A percentile compares a stretch with the other conserved stretches of the same genome.
These are phyloP conservation scores for Lasioglossum vierecki DNA, from an alignment of 2,888 invertebrate genomes.

Conservation along the genomic window DNA sequence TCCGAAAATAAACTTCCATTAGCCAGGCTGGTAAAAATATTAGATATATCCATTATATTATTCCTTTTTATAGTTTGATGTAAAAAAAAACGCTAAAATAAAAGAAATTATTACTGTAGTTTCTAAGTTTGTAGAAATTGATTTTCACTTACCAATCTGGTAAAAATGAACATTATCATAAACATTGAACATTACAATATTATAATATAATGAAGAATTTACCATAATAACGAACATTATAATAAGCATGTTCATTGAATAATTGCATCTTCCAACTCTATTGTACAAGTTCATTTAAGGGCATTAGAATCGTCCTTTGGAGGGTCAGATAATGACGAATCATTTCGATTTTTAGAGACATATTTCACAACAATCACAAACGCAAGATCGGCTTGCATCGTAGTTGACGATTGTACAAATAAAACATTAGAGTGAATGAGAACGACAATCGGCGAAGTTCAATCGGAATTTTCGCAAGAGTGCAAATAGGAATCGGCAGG, in stretches of 20 bases:
- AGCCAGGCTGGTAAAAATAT: neutral
- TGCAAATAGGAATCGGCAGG: conserved; percentile 44
- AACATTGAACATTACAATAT: no score
- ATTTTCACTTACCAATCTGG: neutral
- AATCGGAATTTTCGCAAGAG: neutral
- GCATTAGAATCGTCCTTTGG: neutral
- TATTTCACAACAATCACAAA: neutral
- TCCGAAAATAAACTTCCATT: neutral
- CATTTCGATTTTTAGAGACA: neutral
- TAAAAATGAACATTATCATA: neutral
- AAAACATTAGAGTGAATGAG: neutral
- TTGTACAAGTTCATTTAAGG: neutral
- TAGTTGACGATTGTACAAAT: neutral
- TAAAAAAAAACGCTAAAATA: neutral
- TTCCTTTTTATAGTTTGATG: neutral
- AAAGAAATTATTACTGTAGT: neutral
- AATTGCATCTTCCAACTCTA: no score
- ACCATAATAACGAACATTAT: no score
- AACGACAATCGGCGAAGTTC: neutral
- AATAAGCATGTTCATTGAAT: neutral
- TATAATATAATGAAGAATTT: no score
- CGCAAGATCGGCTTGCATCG: neutral
- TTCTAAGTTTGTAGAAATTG: neutral
- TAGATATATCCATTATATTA: no score
- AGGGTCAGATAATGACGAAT: neutral